Evolutionary conservation across 2,113 vertebrate genomes (phyloP).

Genomic region (Eupsittula cactorum): DNA sequence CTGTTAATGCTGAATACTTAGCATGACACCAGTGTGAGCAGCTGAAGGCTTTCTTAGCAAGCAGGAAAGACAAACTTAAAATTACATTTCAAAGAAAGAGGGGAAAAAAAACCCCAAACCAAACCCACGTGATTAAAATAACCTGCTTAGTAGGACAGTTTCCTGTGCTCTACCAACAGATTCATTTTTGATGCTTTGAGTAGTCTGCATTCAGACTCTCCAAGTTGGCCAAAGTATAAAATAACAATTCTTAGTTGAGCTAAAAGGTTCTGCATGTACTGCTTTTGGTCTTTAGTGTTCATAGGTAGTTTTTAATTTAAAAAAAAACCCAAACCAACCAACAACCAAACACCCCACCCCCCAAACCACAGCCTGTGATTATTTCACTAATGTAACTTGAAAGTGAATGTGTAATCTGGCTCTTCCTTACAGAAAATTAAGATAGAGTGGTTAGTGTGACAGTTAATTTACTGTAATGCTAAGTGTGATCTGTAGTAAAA

Average conservation of each 20-base stretch:
- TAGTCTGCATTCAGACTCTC: not conserved
- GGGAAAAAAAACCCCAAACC: not conserved
- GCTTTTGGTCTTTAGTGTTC: not conserved
- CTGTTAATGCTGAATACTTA: not conserved
- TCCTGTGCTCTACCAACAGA: not conserved
- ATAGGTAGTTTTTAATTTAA: not conserved
- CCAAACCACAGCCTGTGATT: not conserved
- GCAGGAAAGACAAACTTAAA: not conserved
- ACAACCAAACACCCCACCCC: not conserved
- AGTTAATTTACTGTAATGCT: not conserved
- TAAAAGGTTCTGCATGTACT: not conserved
- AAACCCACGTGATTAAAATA: not conserved
- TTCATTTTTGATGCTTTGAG: not conserved
- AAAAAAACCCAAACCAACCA: accelerated
- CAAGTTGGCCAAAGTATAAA: not conserved
- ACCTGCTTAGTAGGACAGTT: not conserved
- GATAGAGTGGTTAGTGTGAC: not conserved
- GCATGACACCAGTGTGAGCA: not conserved
- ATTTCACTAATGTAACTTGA: not conserved
- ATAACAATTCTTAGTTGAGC: not conserved
- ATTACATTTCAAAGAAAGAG: not conserved
- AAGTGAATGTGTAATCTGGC: not conserved
- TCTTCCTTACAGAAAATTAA: not conserved
- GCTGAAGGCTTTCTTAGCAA: not conserved
- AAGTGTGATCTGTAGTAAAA: not conserved